Conservation (phyloP, 2,113 vertebrate genomes). For the Stomatorhinus ivindoensis region DNA sequence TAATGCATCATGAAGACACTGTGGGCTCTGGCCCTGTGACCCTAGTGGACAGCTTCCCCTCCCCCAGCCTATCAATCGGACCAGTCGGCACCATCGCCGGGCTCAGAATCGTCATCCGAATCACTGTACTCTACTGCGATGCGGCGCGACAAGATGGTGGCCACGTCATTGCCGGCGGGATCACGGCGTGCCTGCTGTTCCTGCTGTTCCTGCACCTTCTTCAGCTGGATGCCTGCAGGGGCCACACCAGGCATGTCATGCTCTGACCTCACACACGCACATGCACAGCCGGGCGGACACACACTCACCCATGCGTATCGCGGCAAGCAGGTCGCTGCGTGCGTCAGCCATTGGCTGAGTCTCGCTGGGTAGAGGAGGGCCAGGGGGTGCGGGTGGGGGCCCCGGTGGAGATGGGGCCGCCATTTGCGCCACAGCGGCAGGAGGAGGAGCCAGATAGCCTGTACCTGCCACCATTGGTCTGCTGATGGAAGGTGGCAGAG, state of each 20-base stretch:
- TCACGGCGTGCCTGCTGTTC: constrained; percentile 92
- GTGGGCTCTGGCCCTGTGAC: background rate
- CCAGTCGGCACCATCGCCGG: constrained; percentile 88
- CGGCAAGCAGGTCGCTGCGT: constrained; percentile 89
- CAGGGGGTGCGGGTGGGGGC: constrained; percentile 73
- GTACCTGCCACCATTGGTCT: constrained; percentile 39
- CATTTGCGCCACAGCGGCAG: constrained; percentile 61
- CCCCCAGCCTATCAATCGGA: constrained; percentile 67
- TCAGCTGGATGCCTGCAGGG: constrained; percentile 83
- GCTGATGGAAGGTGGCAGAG: constrained; percentile 54
- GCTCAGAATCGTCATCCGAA: constrained; percentile 90
- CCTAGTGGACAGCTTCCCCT: background rate
- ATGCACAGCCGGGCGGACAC: background rate
- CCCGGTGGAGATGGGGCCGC: constrained; percentile 77
- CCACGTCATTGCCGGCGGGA: constrained; percentile 89
- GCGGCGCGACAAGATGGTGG: constrained; percentile 88
- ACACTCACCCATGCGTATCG: constrained; percentile 89
- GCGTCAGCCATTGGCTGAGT: constrained; percentile 67
- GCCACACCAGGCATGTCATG: constrained; percentile 11
- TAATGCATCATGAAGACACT: background rate
- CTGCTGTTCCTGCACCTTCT: constrained; percentile 96
- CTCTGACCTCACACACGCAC: background rate
- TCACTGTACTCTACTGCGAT: constrained; percentile 96
- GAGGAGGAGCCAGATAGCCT: constrained; percentile 58
- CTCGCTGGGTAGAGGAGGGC: constrained; percentile 47